A percentile compares a stretch with the other conserved stretches of the same genome.
Evolutionary conservation across 2,797 vertebrate species (phyloP).

Genomic region (Loris lydekkerianus): DNA sequence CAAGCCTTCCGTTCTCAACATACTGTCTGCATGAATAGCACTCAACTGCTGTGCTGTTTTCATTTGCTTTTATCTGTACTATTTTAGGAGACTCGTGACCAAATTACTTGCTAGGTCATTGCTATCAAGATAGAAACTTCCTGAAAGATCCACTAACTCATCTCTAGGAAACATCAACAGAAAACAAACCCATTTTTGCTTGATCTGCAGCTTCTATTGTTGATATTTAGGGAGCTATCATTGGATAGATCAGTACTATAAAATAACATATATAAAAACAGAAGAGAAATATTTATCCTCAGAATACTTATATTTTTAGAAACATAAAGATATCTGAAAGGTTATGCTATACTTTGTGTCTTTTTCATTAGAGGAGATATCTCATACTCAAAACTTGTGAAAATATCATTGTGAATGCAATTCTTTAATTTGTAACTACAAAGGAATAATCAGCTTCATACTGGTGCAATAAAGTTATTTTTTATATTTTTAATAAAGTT

Average conservation of each 20-base stretch:
- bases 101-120: background rate
- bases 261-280: background rate
- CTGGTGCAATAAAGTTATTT: background rate
- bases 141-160: background rate
- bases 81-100: background rate
- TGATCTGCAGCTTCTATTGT: background rate
- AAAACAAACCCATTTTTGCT: background rate
- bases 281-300: background rate
- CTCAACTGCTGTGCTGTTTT: background rate
- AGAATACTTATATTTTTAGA: background rate
- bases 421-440: background rate
- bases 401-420: background rate
- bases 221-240: background rate
- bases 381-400: background rate
- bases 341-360: background rate
- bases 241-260: background rate
- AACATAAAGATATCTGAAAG: background rate
- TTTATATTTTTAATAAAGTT: no score
- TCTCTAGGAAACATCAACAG: background rate
- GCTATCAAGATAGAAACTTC: background rate
- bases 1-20: background rate
- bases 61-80: background rate
- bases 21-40: background rate
- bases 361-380: background rate
- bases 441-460: background rate